Percentiles rank a stretch among this genome's conserved stretches.
These are phyloP conservation scores for Spatula versicolor DNA, from an alignment of 2,797 vertebrate species.

Conservation along the genomic window DNA sequence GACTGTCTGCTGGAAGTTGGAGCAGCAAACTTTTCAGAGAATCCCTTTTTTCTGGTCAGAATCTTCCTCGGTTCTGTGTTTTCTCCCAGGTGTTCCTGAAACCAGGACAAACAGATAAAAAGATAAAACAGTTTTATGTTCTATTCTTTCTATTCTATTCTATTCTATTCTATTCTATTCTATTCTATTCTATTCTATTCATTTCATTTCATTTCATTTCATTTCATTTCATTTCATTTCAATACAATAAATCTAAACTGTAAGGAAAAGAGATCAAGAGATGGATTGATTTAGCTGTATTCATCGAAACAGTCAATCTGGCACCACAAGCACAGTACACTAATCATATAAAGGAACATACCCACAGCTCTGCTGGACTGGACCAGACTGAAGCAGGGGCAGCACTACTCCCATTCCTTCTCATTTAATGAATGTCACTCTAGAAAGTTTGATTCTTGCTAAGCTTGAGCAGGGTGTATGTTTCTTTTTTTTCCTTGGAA, in stretches of 20 bases:
- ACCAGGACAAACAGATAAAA: too few relatives aligned
- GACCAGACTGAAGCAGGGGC: neutral
- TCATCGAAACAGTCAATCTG: constrained; percentile 2
- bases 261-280: neutral
- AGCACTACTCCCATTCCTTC: neutral
- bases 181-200: neutral
- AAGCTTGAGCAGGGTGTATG: neutral
- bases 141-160: neutral
- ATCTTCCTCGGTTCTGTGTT: too few relatives aligned
- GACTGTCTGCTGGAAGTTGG: too few relatives aligned
- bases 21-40: too few relatives aligned
- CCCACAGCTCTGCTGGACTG: neutral
- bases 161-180: neutral
- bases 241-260: neutral
- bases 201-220: too few relatives aligned
- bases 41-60: too few relatives aligned
- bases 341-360: neutral
- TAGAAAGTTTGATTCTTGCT: neutral
- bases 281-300: constrained; percentile 25
- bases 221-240: neutral
- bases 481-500: neutral
- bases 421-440: neutral
- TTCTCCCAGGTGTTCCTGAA: too few relatives aligned
- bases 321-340: neutral
- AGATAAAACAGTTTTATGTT: neutral